These are phyloP conservation scores for Narcine bancroftii DNA, from an alignment of 2,113 vertebrate genomes.

Conservation along the genomic window DNA sequence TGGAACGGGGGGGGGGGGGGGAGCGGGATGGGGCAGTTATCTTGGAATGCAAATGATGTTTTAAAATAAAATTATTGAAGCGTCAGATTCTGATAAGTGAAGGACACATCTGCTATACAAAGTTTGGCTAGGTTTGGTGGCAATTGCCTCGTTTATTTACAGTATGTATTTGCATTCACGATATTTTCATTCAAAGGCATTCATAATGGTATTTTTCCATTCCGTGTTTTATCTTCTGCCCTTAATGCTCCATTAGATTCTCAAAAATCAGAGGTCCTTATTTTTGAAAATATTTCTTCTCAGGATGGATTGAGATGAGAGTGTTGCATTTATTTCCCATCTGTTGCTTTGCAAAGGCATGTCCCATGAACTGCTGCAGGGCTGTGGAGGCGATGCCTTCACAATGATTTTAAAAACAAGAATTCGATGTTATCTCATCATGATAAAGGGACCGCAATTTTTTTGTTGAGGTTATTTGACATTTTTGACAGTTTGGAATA, in stretches of 20 bases:
- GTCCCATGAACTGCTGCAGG: neutral
- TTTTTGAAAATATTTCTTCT: neutral
- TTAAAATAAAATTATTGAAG: neutral
- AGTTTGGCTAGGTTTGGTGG: neutral
- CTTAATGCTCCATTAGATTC: neutral
- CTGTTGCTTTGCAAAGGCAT: neutral
- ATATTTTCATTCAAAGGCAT: neutral
- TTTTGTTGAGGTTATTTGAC: too few relatives aligned
- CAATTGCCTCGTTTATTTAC: neutral
- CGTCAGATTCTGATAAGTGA: neutral
- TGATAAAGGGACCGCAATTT: neutral
- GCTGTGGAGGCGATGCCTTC: neutral
- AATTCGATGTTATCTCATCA: neutral
- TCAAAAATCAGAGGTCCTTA: too few relatives aligned
- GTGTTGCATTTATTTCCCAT: neutral
- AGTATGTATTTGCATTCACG: neutral
- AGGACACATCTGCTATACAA: neutral
- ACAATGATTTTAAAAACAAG: neutral
- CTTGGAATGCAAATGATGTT: neutral
- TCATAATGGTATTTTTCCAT: neutral
- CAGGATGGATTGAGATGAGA: neutral
- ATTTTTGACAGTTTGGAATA: neutral
- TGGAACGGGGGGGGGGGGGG: neutral
- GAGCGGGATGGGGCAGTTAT: neutral
- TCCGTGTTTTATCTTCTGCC: neutral